phyloP scores from a whole-genome alignment of 2,888 invertebrate genomes.

The Brachypalpus laphriformis region DNA sequence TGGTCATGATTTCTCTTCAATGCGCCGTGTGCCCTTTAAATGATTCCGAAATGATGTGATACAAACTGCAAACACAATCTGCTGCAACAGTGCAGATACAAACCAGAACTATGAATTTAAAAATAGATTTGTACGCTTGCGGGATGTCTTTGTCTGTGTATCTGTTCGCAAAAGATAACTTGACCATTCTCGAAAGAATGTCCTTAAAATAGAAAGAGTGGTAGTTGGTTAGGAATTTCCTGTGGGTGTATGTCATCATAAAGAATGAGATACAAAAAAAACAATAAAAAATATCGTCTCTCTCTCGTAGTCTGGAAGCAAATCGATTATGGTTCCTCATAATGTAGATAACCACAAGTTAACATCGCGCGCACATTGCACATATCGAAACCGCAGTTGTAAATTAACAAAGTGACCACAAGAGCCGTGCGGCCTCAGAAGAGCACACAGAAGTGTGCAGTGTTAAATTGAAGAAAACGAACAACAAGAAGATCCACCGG shows the following conservation, averaged over 20 bases:
- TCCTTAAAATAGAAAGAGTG: constrained; percentile 61
- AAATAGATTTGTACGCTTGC: constrained; percentile 62
- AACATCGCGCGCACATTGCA: constrained; percentile 1
- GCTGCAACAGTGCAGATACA: constrained; percentile 13
- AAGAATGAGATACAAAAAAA: not conserved
- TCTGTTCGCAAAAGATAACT: not conserved
- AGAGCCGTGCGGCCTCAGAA: not conserved
- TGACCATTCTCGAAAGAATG: constrained; percentile 28
- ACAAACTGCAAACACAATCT: constrained; percentile 21
- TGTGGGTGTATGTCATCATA: constrained; percentile 68
- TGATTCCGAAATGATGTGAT: constrained; percentile 65
- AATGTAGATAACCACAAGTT: constrained; percentile 68
- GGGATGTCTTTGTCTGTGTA: constrained; percentile 9
- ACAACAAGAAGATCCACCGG: not conserved
- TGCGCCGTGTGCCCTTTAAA: constrained; percentile 42
- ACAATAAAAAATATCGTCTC: too few species aligned
- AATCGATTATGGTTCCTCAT: constrained; percentile 65
- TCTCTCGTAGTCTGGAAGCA: constrained; percentile 21
- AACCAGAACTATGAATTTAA: constrained; percentile 69
- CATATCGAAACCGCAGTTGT: constrained; percentile 54
- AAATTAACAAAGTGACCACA: constrained; percentile 72
- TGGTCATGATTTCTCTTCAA: constrained; percentile 60
- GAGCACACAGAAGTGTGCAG: constrained; percentile 23
- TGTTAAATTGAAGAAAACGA: constrained; percentile 10
- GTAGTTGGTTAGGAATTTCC: constrained; percentile 39